Evolutionary conservation across 2,888 invertebrate species (phyloP).

Genomic region (Lepidonotus clava): DNA sequence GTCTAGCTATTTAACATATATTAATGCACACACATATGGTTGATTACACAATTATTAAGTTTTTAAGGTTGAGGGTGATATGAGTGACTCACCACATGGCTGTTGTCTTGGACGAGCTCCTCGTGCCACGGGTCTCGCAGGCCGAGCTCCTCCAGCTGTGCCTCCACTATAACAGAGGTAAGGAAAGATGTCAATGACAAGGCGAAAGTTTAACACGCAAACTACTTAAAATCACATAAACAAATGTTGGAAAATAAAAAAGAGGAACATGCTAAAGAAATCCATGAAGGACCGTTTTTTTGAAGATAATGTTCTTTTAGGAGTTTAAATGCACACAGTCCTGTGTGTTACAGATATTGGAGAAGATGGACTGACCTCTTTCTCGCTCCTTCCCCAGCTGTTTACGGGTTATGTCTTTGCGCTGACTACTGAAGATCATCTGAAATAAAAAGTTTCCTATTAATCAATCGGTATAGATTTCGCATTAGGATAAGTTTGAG

Average conservation of each 20-base stretch:
- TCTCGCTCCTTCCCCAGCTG: slow-evolving; percentile 35
- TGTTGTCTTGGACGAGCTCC: not conserved
- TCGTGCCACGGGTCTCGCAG: slow-evolving; percentile 52
- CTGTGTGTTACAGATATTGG: too few species aligned
- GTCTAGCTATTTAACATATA: too few species aligned
- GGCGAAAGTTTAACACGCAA: not conserved
- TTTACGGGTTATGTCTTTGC: not conserved
- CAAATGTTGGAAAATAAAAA: too few species aligned
- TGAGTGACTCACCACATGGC: slow-evolving; percentile 8
- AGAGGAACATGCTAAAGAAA: too few species aligned
- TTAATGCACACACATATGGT: too few species aligned
- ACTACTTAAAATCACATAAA: too few species aligned
- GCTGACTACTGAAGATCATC: slow-evolving; percentile 46
- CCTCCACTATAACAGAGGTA: slow-evolving; percentile 2
- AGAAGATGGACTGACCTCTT: slow-evolving; percentile 9
- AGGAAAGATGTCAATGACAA: not conserved
- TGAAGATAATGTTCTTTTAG: not conserved
- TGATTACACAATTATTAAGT: too few species aligned
- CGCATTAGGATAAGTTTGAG: too few species aligned
- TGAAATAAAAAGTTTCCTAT: slow-evolving; percentile 15
- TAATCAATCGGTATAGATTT: too few species aligned
- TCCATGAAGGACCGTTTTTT: too few species aligned
- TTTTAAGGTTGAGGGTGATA: too few species aligned
- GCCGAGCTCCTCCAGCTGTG: not conserved
- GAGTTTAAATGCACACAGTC: too few species aligned